Conservation (phyloP, 2,113 vertebrate species). For the Rallus limicola region DNA sequence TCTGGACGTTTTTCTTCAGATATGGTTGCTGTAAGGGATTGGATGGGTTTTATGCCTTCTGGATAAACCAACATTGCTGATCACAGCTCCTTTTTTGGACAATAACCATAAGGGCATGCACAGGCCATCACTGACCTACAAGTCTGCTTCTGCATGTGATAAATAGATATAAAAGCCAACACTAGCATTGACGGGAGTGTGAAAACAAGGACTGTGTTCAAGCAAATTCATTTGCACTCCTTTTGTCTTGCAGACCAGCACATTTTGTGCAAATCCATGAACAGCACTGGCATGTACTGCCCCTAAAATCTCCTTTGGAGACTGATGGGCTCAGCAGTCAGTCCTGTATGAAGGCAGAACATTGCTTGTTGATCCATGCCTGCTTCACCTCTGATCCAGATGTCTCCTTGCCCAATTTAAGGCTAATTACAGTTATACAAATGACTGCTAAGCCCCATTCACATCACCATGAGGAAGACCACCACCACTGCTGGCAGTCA, state of each 20-base stretch:
- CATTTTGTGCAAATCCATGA: not conserved
- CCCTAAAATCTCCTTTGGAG: not conserved
- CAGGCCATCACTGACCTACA: not conserved
- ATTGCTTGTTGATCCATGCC: not conserved
- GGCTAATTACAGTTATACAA: not conserved
- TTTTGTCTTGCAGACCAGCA: not conserved
- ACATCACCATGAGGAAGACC: rapidly evolving
- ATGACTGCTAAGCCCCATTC: not conserved
- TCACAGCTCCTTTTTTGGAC: not conserved
- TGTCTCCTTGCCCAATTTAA: not conserved
- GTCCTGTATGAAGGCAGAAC: not conserved
- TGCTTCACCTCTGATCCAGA: not conserved
- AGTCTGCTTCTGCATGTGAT: not conserved
- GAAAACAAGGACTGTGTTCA: not conserved
- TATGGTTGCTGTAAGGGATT: not conserved
- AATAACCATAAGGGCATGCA: not conserved
- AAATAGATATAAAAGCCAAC: not conserved
- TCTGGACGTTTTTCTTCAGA: not conserved
- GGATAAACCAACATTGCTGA: not conserved
- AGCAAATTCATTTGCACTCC: not conserved
- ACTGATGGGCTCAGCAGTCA: not conserved
- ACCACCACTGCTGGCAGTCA: not conserved
- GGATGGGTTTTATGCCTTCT: not conserved
- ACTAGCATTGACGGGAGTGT: not conserved
- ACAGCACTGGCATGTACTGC: too few species aligned